Evolutionary conservation across 2,113 vertebrate species (phyloP), one percentile per base, ranked within the genome.

Genomic region (Megaptera novaeangliae): DNA sequence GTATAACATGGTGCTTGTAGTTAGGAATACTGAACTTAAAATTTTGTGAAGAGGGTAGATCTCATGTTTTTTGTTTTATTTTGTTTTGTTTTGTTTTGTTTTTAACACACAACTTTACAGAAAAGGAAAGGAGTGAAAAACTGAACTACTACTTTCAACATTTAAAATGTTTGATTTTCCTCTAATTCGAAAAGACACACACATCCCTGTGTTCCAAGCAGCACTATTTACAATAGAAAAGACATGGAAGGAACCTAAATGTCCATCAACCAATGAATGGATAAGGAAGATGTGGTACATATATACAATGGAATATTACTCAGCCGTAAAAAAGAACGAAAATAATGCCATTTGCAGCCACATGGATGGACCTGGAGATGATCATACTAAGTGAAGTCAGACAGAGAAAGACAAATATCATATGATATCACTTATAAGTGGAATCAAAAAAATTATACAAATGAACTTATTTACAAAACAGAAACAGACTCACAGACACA

Each of bases 311-410:
- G 27, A 34, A 18, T 49, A 75, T 31, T 31, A 6, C 72, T 75
- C 72, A 20, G 72, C 15, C 44, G 0, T 1, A 2, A 75, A 49
- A 74, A 75, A 49, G 44, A 46, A 49, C 6, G 8, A 6, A 74
- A 49, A 49, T 10, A 10, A 75, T 20, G 15, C 44, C 15, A 11
- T 49, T 6, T 49, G 27, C 72, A 18, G 72, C 44, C 31, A 46
- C 15, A 3, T 1, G 15, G 27, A 75, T 5, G 2, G 41, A 20
- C 15, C 15, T 9, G 5, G 27, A 49, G 8, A 20, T 0, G 15
- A 5, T 75, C 44, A 46, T 18, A 75, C 72, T 49, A 4, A 49
- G 27, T 75, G 72, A 75, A 11, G 10, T 18, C 14, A 49, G 44
- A 20, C 72, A 29, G 7, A 29, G 23, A 49, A 8, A 75, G 44